Evolutionary conservation across 2,888 invertebrate genomes (phyloP), one percentile per base, ranked within the genome.

Genomic region (Tyria jacobaeae): DNA sequence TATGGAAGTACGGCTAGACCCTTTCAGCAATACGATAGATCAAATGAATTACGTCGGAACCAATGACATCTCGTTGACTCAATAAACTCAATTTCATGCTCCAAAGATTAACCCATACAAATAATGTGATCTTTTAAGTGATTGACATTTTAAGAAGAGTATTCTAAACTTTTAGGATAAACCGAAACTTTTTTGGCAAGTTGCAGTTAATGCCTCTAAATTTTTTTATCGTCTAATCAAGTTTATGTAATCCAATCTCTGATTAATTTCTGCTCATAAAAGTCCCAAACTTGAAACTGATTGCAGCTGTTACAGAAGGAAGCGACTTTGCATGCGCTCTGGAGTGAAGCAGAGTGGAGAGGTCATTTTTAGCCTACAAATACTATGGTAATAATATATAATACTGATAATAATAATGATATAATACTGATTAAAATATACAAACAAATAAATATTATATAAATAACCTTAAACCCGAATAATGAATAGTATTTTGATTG

Each of bases 41-140:
- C 21, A 44, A 44, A 44, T 44, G 21, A 44, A 44, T 12, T 21
- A 21, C 44, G 21, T 44, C 21, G 15, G 15, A 51, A 35, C 35
- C 51, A 35, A 24, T 24, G 35, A 51, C 35, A 9, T 15, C n/a
- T n/a, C 15, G 21, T 21, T 15, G 35, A 1, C 21, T 15, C 24
- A 24, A 21, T 15, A 35, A 51, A 35, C 15, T 51, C 21, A 51
- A 51, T 51, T 51, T 51, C 24, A 34, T 9, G 35, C 35, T 24
- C 35, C 51, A 31, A 35, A 35, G 35, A 35, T 51, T 14, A 35
- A 35, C 24, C 34, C 9, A 4, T 24, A 14, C 51, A 35, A 51
- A 51, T 51, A 35, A 51, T n/a, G n/a, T n/a, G n/a, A n/a, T 21
- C 24, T 51, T 35, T 21, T 35, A 35, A 51, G 24, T 35, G 51